Evolutionary conservation across 2,888 invertebrate species (phyloP), one percentile per base, ranked within the genome.

Genomic region (Anthophora plumipes): DNA sequence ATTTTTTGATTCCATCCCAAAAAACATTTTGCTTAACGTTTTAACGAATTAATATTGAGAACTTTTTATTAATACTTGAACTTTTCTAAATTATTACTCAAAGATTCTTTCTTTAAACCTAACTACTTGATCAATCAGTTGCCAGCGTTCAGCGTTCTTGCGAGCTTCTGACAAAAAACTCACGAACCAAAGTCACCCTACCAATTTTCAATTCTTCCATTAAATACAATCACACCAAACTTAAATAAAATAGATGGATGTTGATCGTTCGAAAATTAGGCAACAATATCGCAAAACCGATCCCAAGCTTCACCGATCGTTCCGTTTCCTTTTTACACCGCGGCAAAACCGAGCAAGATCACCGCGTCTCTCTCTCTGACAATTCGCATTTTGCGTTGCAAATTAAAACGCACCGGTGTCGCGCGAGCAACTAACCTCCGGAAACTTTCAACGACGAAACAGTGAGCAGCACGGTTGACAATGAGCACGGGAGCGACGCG

Each of bases 391-490:
- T 22, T 48, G 39, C 22, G 25, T 7, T 9, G 41, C 61, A 64
- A 72, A 59, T 70, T 50, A 46, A 54, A 57, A 57, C 25, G n/a
- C 39, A 50, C 68, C 68, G 41, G 20, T 48, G 50, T 60, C 66
- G 48, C 66, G 9, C 46, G 46, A 59, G 66, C 67, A 25, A 57
- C 48, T 63, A 46, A 57, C 50, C n/a, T n/a, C 73, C 73, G 69
- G 52, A 46, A 25, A 66, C 60, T 41, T 12, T 70, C 68, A 72
- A 63, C 61, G 67, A 39, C 73, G 63, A 68, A 52, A 68, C 68
- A 71, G 79, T 22, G 70, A 77, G 54, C 79, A 78, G 79, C 63
- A 54, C 72, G 68, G 68, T 25, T 72, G 80, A n/a, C 67, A 39
- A 57, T 54, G 64, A 63, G 41, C 46, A 50, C 54, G 54, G 11